phyloP scores from a whole-genome alignment of 2,113 vertebrate species.

The Nothobranchius kuhntae region DNA sequence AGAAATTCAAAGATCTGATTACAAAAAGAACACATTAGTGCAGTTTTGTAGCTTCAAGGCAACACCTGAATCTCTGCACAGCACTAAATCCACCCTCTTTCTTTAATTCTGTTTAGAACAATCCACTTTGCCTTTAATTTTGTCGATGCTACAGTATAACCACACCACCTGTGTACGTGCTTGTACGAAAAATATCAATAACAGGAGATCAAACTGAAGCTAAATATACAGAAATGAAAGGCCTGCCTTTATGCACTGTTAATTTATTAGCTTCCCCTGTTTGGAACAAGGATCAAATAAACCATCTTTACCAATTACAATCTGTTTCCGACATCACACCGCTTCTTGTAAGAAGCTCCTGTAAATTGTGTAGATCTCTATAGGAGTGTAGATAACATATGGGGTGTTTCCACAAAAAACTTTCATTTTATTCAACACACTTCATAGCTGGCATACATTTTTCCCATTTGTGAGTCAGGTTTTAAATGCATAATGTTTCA shows the following conservation, averaged over 20 bases:
- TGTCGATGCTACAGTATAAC: constrained; percentile 21
- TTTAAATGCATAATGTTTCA: neutral
- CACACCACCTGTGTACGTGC: constrained; percentile 26
- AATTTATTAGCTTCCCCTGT: constrained; percentile 26
- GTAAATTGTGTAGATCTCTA: constrained; percentile 45
- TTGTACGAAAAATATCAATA: constrained; percentile 5
- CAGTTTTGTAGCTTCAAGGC: constrained; percentile 20
- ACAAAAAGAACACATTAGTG: constrained; percentile 8
- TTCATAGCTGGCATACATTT: constrained; percentile 15
- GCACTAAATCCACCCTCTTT: constrained; percentile 5
- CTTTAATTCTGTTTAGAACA: constrained; percentile 13
- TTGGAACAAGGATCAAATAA: constrained; percentile 54
- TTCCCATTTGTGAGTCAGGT: neutral
- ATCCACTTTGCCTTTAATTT: constrained; percentile 23
- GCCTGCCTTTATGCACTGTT: constrained; percentile 4
- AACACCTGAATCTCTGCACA: constrained; percentile 3
- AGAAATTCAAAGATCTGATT: constrained; percentile 16
- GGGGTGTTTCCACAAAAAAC: constrained; percentile 17
- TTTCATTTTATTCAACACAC: constrained; percentile 23
- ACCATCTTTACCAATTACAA: constrained; percentile 61
- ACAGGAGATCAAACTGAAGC: neutral
- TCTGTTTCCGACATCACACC: constrained; percentile 57
- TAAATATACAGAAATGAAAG: neutral
- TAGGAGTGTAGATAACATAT: constrained; percentile 21
- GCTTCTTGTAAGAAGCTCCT: constrained; percentile 36